A percentile compares a stretch with the other conserved stretches of the same genome.
These are phyloP conservation scores for Plagodis pulveraria DNA, from an alignment of 2,888 invertebrate genomes.

Conservation along the genomic window DNA sequence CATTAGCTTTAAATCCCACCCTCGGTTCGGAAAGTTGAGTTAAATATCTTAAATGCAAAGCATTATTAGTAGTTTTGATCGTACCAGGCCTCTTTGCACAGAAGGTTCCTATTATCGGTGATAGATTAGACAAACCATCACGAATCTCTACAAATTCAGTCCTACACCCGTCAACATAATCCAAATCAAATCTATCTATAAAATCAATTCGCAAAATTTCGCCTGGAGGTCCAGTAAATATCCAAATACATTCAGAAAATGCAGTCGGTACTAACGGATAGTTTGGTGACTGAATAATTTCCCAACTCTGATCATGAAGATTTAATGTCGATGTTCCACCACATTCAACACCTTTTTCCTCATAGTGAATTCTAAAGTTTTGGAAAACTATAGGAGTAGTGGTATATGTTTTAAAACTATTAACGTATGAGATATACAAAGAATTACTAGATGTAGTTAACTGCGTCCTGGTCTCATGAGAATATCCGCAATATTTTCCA, in stretches of 20 bases:
- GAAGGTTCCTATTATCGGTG: conserved; percentile 87
- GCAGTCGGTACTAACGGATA: conserved; percentile 92
- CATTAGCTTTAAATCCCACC: conserved; percentile 90
- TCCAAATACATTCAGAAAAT: conserved; percentile 93
- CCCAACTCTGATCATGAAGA: conserved; percentile 63
- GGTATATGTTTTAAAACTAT: conserved; percentile 5
- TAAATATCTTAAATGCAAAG: conserved; percentile 89
- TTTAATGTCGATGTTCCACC: conserved; percentile 87
- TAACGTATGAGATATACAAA: conserved; percentile 56
- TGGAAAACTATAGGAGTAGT: conserved; percentile 37
- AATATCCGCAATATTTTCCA: conserved; percentile 89
- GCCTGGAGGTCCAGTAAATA: conserved; percentile 89
- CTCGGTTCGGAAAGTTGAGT: conserved; percentile 89
- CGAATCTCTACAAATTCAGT: conserved; percentile 91
- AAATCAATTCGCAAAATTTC: conserved; percentile 92
- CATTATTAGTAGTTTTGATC: conserved; percentile 86
- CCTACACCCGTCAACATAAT: conserved; percentile 54
- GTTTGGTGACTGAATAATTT: conserved; percentile 89
- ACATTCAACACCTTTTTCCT: conserved; percentile 88
- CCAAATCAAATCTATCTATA: conserved; percentile 89
- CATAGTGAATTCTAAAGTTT: conserved; percentile 80
- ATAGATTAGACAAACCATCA: conserved; percentile 91
- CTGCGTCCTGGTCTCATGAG: conserved; percentile 60
- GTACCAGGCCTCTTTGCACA: conserved; percentile 87
- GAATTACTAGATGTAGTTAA: conserved; percentile 87